These are phyloP conservation scores for Ormyrus nitidulus DNA, from an alignment of 2,888 invertebrate species.

Conservation along the genomic window DNA sequence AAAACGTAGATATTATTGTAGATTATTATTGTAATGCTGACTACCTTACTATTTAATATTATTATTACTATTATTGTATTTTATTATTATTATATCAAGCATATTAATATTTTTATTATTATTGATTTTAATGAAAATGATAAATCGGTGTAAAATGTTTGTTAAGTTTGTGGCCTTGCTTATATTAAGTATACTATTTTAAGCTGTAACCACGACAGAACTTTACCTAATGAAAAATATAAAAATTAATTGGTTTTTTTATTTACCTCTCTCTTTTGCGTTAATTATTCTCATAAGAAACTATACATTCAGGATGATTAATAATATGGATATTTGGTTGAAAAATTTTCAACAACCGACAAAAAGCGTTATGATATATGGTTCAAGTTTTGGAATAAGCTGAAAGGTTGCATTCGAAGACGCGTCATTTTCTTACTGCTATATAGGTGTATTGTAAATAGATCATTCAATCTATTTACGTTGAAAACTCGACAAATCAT, in stretches of 20 bases:
- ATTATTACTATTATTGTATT: slow-evolving; percentile 43
- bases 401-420: no score
- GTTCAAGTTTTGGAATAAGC: no score
- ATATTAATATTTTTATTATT: slow-evolving; percentile 54
- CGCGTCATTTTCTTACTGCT: no score
- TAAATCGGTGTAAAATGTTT: slow-evolving; percentile 72
- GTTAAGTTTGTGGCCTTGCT: slow-evolving; percentile 76
- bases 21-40: slow-evolving; percentile 31
- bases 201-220: slow-evolving; percentile 73
- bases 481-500: slow-evolving; percentile 6
- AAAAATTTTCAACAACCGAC: no score
- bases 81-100: slow-evolving; percentile 48
- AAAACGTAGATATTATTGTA: slow-evolving; percentile 24
- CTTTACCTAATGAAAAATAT: slow-evolving; percentile 71
- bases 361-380: no score
- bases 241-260: slow-evolving; percentile 57
- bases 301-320: no score
- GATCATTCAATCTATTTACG: no score
- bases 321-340: no score
- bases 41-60: slow-evolving; percentile 52
- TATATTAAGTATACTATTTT: slow-evolving; percentile 73
- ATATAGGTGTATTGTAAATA: no score
- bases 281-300: no score
- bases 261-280: slow-evolving; percentile 7
- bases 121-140: slow-evolving; percentile 43